Evolutionary conservation across 2,113 vertebrate genomes (phyloP), one percentile per base, ranked within the genome.

Genomic region (Pristiophorus japonicus): DNA sequence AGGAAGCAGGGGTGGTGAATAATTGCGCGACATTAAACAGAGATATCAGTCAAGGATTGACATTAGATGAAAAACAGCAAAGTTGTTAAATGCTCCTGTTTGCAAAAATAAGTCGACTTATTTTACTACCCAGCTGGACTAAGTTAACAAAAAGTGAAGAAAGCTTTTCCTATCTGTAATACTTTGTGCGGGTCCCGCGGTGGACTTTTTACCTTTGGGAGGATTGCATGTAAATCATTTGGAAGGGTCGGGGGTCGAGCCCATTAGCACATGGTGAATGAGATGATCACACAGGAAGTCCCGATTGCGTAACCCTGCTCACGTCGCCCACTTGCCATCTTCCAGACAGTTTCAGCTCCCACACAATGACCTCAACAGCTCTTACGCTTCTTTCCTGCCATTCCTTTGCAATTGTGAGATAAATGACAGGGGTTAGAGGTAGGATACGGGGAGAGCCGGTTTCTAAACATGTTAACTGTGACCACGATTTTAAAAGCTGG

Each of bases 211-310:
- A 96, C 96, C 95, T 93, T 87, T 84, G 88, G 95, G 95, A 96
- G 95, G 20, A 0, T 45, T 96, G 70, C 96, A 96, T 94, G 34
- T 95, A 87, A 96, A 96, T 97, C 96, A 66, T 95, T 96, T 88
- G 59, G 45, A 1, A 4, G 96, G 97, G 88, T 97, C 97, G 97
- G 95, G 95, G 98, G 96, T 98, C 97, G 97, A 96, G 96, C 98
- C 98, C 97, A 97, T 98, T 98, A 98, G 97, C 73, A n/a, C 78
- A 95, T 88, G 84, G 96, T 96, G 96, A 97, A 96, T 6, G 38
- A 96, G 90, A 94, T 97, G 96, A 97, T 96, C 96, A 97, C 96
- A 96, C 96, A 96, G 96, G 96, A 95, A 96, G 95, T 94, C 96
- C 96, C 96, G 96, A 63, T 95, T 96, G 96, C 97, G 96, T 90